A percentile compares a stretch with the other conserved stretches of the same genome.
Evolutionary conservation across 2,888 invertebrate species (phyloP).

Genomic region (Lumbricus terrestris): DNA sequence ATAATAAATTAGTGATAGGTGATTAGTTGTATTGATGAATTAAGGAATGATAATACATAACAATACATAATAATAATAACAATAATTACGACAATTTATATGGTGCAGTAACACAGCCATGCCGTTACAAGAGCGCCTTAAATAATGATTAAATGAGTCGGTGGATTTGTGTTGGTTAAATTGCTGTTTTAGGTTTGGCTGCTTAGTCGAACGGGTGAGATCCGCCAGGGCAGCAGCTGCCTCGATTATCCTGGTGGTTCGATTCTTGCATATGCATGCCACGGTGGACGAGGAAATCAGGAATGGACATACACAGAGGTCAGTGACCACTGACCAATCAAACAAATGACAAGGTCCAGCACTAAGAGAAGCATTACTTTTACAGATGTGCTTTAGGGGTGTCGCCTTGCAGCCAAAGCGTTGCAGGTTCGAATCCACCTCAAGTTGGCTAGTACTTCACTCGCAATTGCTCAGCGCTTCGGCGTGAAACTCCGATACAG

Average conservation of each 20-base stretch:
- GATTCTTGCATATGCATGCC: background rate
- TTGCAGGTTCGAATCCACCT: no score
- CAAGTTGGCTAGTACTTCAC: no score
- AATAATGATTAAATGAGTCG: background rate
- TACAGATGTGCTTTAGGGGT: no score
- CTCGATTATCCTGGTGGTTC: background rate
- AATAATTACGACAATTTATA: no score
- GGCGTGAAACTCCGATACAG: no score
- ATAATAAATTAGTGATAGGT: background rate
- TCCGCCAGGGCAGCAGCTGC: background rate
- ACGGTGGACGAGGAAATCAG: background rate
- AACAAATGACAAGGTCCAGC: background rate
- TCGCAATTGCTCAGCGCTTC: no score
- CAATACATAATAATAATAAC: no score
- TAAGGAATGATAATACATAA: background rate
- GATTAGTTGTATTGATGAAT: background rate
- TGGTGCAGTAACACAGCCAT: no score
- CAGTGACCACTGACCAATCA: background rate
- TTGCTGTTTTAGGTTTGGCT: background rate
- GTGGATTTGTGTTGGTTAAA: background rate
- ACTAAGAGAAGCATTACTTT: background rate
- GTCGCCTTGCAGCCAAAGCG: no score
- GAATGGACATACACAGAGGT: constrained; percentile 6
- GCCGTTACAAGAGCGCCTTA: no score
- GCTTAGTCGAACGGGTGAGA: background rate